Base-by-base conservation (phyloP, 2,888 invertebrate genomes). In the Drosophila borborema region DNA sequence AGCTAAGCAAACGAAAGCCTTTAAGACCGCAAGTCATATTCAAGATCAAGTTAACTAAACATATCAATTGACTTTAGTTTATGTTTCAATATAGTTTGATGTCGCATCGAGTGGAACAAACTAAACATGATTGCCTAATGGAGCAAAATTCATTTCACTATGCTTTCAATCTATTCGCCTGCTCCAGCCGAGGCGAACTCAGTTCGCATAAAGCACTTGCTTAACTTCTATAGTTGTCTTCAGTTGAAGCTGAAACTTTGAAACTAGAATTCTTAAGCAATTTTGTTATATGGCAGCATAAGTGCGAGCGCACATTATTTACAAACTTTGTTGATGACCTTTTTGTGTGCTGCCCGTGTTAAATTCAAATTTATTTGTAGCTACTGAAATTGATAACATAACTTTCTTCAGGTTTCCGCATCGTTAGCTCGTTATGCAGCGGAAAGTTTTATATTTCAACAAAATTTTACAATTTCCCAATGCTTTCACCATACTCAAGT, bases 351-450 rank as follows among this genome's bases (percentile, higher is more conserved):
- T 64, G 68, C 76, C 69, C 69, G 80, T 83, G 87, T 91, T 91
- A 91, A 91, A 92, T 91, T 91, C 85, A 92, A 91, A 92, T 92
- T 92, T 92, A 91, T 91, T 92, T 92, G 91, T 91, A 87, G 89
- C 74, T 87, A 87, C 89, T 88, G 90, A 90, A 90, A 92, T 90
- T 91, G 92, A 92, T 92, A 92, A 92, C 91, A 88, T 81, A 92
- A 92, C 92, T 92, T 92, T 92, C 92, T 81, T 91, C 92, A 91
- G 90, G 91, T 92, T 92, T 92, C 92, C 91, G 85, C 92, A 90
- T 92, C 92, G 92, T 92, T 92, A 92, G 91, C 91, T 91, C 82
- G 86, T 86, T 86, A 87, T 92, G 91, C 91, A 91, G 91, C 89
- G 82, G 80, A 89, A 91, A 91, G 90, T 91, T 91, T 91, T 91